Base-by-base conservation (phyloP, 2,888 invertebrate genomes). In the Eupithecia pulchellata region DNA sequence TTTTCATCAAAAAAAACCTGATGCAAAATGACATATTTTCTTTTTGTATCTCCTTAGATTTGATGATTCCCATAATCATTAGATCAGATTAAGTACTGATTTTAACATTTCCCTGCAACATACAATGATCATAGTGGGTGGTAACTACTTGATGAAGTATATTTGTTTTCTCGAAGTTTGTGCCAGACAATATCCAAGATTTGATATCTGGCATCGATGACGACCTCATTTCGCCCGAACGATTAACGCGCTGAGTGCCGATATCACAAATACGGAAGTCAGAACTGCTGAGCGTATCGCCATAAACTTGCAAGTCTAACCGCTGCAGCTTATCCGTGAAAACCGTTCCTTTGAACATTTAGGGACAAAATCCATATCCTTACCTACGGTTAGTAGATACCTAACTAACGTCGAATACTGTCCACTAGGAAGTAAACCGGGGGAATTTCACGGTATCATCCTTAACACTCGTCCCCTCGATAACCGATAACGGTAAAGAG, bases 401-500 rank as follows among this genome's bases (percentile, higher is more conserved):
- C 39, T 39, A n/a, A 39, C 42, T 55, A 27, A 55, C 29, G 29
- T 57, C 6, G 27, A 17, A 60, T 29, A 17, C 17, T 60, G 3
- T 66, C 34, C 36, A 42, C 29, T 62, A 93, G 93, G 93, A 93
- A 69, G 82, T 90, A 0, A 89, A 90, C 67, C 91, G 92, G 57
- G 93, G 93, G 0, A 92, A 93, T 78, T 92, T 88, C 76, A 92
- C 92, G 0, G 89, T 93, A 3, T 93, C 93, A 0, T 91, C 92
- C 0, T 77, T 93, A 68, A 89, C 90, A 0, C 78, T 92, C 55
- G 85, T 88, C 2, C 89, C 91, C 0, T 88, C 91, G 0, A 76
- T 90, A 1, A 82, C 82, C 0, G 88, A 91, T 73, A 78, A 79
- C 58, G 82, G 81, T 2, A 86, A 82, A 2, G 80, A 85, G n/a